Base-by-base conservation (phyloP, 1,140 invertebrate genomes). In the Platyura marginata region DNA sequence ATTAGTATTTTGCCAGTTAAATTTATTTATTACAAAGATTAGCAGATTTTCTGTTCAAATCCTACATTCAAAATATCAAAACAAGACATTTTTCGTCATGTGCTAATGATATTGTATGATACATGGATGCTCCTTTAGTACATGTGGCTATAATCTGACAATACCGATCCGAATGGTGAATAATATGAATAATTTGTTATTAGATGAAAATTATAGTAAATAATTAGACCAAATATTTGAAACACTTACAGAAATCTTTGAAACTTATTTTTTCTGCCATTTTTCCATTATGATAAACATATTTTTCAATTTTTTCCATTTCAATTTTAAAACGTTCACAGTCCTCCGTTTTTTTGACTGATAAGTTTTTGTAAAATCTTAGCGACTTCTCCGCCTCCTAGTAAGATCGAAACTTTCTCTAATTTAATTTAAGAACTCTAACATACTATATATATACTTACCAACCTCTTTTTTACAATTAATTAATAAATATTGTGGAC, bases 401-500 rank as follows among this genome's bases (percentile, higher is more conserved):
- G n/a, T n/a, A n/a, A n/a, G 64, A 58, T 9, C 72, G 59, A 2
- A 71, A 58, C 11, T 70, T 10, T 4, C 11, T 11, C 16, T 11
- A 4, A 9, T 36, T n/a, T 36, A 11, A 18, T 9, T 9, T 18
- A 36, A 6, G 10, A 9, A 16, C 5, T 36, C 8, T 6, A 5
- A 36, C 6, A 36, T 5, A 18, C 16, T 6, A 11, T 29, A 6
- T 8, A 29, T 6, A n/a, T 34, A n/a, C n/a, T 34, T 11, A 5
- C 16, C 19, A 5, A 38, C 36, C 6, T 38, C 18, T 10, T 18
- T 18, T 20, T 21, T n/a, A 2, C 9, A 70, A 52, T 63, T 63
- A 48, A 66, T 66, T 34, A 79, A 55, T 0, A 79, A 59, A 65
- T 74, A 83, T 3, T 72, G 64, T 0, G 87, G 86, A n/a, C 85